Base-by-base conservation (phyloP, 2,888 invertebrate species). In the Dorcus parallelipipedus region DNA sequence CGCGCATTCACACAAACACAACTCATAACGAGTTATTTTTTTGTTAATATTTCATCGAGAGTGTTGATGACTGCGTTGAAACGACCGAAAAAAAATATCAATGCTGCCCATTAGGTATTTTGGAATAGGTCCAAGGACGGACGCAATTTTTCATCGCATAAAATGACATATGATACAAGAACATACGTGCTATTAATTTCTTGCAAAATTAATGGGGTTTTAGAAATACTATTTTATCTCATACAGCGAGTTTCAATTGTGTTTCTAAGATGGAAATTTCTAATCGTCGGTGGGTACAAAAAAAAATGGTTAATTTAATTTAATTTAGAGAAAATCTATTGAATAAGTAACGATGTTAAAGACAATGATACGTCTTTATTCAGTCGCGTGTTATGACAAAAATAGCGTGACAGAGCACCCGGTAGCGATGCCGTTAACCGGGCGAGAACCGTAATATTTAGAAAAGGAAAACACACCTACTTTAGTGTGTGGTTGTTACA, bases 401-500 rank as follows among this genome's bases (percentile, higher is more conserved):
- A 45, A 45, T 45, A 45, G 45, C 45, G 45, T 45, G 45, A 45
- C 45, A 45, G 45, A 3, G 23, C 3, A 14, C 23, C 17, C 45
- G 23, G 45, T 45, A 10, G 45, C 45, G 20, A 9, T 6, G 26
- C 23, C 9, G 20, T 9, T 20, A 45, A 45, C 23, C 45, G 7
- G 45, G 9, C 45, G 45, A 10, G 45, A 45, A 20, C 14, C 42
- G 14, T 42, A 42, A 42, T 42, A 42, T 42, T 42, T 14, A 10
- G 42, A 10, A 42, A 42, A 4, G 42, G 4, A 42, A 42, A 42
- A 42, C 42, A 42, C 42, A 42, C 42, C 62, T 56, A 56, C 59
- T 49, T 55, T 57, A 52, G 52, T 60, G 56, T 58, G 62, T 60
- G 62, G 62, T 58, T 33, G 26, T 33, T 62, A 57, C 56, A 62